A percentile compares a stretch with the other conserved stretches of the same genome.
Evolutionary conservation across 2,113 vertebrate genomes (phyloP).

Genomic region (Naja naja): DNA sequence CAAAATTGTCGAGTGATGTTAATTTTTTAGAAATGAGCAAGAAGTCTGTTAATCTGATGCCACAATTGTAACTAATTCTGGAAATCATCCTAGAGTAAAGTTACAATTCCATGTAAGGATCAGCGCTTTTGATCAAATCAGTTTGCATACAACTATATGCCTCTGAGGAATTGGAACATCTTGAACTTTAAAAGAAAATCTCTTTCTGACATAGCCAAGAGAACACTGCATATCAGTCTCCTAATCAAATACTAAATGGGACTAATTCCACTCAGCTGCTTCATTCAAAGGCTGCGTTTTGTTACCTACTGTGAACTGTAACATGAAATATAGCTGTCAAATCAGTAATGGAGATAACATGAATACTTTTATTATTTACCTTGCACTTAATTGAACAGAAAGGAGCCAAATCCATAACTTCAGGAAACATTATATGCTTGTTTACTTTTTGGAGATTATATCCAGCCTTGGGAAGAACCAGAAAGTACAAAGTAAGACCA

Average conservation of each 20-base stretch:
- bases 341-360: not conserved
- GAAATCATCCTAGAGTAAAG: not conserved
- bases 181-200: not conserved
- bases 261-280: not conserved
- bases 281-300: not conserved
- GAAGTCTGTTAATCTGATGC: not conserved
- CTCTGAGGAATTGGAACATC: not conserved
- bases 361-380: constrained; percentile 69
- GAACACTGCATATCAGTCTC: not conserved
- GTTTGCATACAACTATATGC: not conserved
- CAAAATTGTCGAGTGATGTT: not conserved
- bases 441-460: constrained; percentile 93
- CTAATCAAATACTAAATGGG: not conserved
- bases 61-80: not conserved
- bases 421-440: constrained; percentile 87
- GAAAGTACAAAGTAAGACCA: constrained; percentile 15
- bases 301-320: not conserved
- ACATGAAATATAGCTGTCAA: not conserved
- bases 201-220: not conserved
- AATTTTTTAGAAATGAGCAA: not conserved
- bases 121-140: not conserved
- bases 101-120: not conserved
- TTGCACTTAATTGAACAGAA: constrained; percentile 91
- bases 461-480: constrained; percentile 72
- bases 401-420: constrained; percentile 89